These are phyloP conservation scores for Dryoscopus gambensis DNA, from an alignment of 2,113 vertebrate genomes.

Conservation along the genomic window DNA sequence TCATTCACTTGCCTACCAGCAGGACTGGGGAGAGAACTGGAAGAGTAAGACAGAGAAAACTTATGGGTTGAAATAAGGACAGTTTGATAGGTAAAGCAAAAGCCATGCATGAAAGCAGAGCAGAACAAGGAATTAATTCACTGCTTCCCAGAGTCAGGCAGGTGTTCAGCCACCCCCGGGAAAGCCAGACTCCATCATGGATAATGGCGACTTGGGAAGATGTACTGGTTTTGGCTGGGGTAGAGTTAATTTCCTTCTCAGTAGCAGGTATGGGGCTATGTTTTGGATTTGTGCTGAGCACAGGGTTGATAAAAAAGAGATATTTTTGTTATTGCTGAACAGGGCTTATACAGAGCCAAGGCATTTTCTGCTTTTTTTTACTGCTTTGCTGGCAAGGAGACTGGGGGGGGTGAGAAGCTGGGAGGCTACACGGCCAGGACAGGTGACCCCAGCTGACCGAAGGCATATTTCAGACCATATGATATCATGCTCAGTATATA, in stretches of 20 bases:
- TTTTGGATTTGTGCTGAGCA: neutral
- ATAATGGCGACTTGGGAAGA: neutral
- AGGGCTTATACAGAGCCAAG: neutral
- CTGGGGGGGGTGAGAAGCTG: neutral
- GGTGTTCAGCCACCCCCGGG: neutral
- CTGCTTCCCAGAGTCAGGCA: neutral
- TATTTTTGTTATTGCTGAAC: neutral
- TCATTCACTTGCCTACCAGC: rapidly evolving
- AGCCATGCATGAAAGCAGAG: neutral
- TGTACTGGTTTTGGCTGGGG: neutral
- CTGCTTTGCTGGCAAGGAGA: neutral
- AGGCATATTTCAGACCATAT: neutral
- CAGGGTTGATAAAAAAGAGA: neutral
- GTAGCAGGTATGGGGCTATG: neutral
- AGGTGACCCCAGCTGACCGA: neutral
- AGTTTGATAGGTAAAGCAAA: neutral
- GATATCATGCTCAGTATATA: too few relatives aligned
- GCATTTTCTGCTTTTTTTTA: neutral
- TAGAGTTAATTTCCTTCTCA: neutral
- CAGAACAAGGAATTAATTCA: neutral
- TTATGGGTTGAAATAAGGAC: neutral
- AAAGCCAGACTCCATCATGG: neutral
- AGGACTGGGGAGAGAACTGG: neutral
- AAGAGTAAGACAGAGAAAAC: neutral
- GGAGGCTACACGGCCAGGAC: neutral